Base-by-base conservation (phyloP, 1,140 invertebrate genomes). In the Anastrepha obliqua region DNA sequence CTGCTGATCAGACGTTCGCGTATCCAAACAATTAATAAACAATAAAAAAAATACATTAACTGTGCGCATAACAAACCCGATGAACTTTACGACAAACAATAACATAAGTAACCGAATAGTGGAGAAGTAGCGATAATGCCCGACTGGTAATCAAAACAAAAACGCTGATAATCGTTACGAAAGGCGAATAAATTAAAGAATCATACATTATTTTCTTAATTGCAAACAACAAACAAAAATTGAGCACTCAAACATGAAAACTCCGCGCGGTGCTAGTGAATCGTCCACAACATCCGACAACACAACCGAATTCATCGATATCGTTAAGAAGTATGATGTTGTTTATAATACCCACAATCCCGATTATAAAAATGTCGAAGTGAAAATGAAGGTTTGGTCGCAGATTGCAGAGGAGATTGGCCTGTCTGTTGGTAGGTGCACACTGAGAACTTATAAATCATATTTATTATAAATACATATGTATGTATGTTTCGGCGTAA, bases 401-500 rank as follows among this genome's bases (percentile, higher is more conserved):
- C 90, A 92, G 89, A 93, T 93, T 88, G 91, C 92, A n/a, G 91
- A 93, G 65, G 92, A 93, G 89, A 92, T 93, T 90, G 92, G 92
- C 64, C 88, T 93, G 87, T 93, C 92, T 87, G 91, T 93, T 74
- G 92, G 92, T 93, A 93, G 88, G 92, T 88, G 44, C n/a, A 29
- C 29, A 29, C 29, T 29, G 29, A 29, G 29, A 29, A 29, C 29
- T 29, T 29, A 29, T 29, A 29, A 29, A 29, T 74, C n/a, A 74
- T n/a, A 47, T n/a, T 11, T 20, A 47, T 3, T 74, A 39, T 47
- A n/a, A 4, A n/a, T 51, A 4, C 44, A 51, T 81, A 55, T 6
- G 5, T 55, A 81, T 81, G 51, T 55, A 55, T 55, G 11, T 55
- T 29, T 29, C 29, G 29, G 29, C 29, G 29, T 29, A 29, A 29